phyloP scores from a whole-genome alignment of 2,797 vertebrate genomes.

The Lagorchestes hirsutus region DNA sequence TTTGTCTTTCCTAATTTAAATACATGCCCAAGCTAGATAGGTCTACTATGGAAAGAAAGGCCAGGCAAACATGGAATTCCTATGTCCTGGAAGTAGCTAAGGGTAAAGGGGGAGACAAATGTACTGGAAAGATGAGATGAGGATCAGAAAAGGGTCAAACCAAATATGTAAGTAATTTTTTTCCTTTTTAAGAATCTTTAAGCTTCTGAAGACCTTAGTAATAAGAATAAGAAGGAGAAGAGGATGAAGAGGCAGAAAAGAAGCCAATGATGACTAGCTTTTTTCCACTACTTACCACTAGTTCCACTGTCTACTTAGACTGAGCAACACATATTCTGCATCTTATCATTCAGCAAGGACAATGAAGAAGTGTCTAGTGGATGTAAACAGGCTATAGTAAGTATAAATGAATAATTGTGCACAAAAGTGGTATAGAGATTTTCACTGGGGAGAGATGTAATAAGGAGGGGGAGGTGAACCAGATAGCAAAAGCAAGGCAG shows the following conservation, averaged over 20 bases:
- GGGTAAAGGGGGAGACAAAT: neutral
- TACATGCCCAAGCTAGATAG: neutral
- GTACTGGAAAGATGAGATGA: neutral
- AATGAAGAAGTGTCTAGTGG: neutral
- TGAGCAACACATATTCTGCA: neutral
- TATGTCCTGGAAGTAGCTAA: neutral
- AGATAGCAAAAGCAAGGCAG: neutral
- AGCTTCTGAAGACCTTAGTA: neutral
- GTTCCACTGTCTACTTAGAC: neutral
- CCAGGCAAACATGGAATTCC: neutral
- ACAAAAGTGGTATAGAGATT: neutral
- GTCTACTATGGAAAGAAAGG: neutral
- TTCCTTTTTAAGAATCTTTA: neutral
- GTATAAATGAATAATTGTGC: neutral
- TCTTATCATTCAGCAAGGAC: neutral
- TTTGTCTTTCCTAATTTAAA: neutral
- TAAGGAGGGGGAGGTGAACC: neutral
- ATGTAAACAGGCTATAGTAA: neutral
- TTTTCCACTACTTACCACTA: neutral
- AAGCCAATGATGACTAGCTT: neutral
- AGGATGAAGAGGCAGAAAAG: neutral
- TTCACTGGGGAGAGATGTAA: neutral
- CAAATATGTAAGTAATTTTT: neutral
- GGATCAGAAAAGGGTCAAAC: neutral
- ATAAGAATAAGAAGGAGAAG: neutral